Evolutionary conservation across 2,888 invertebrate genomes (phyloP), one percentile per base, ranked within the genome.

Genomic region (Chrysolina americana): DNA sequence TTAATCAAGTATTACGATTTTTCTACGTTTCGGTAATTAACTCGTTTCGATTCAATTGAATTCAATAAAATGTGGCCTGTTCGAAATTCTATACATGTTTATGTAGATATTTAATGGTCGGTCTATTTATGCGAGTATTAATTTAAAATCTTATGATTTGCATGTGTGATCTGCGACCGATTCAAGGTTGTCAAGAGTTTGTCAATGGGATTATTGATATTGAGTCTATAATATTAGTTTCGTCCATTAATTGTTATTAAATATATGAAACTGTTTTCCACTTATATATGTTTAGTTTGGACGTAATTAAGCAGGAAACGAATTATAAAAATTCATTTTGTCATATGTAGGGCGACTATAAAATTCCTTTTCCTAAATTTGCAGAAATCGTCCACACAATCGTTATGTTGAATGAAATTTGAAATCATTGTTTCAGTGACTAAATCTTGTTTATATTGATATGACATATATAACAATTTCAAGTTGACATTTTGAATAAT

Each of bases 11-110:
- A 56, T 13, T 21, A 56, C 13, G 19, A 48, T 17, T 48, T 48
- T 48, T 3, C 48, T 6, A 9, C 10, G 48, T 17, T 48, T 48
- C 17, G 48, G 48, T 6, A 56, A 56, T 56, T 56, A 56, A 23
- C 56, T 56, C 56, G 13, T 56, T 21, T 56, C 56, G 23, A 21
- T 21, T 56, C 21, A 19, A 59, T 59, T 59, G 15, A 59, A 59
- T 28, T 59, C 59, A 36, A 59, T 59, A 17, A n/a, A 59, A 59
- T 59, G 36, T 17, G 59, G n/a, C n/a, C 36, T 36, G 36, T 59
- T 59, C 59, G 36, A 36, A 59, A 59, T 53, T n/a, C 9, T 5
- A 36, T 59, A 17, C 53, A 59, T 59, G 59, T 59, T 59, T 59
- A 59, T 59, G 36, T 9, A n/a, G n/a, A 17, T 36, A 59, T 36